phyloP scores from a whole-genome alignment of 2,797 vertebrate species.

The Propithecus perrieri region DNA sequence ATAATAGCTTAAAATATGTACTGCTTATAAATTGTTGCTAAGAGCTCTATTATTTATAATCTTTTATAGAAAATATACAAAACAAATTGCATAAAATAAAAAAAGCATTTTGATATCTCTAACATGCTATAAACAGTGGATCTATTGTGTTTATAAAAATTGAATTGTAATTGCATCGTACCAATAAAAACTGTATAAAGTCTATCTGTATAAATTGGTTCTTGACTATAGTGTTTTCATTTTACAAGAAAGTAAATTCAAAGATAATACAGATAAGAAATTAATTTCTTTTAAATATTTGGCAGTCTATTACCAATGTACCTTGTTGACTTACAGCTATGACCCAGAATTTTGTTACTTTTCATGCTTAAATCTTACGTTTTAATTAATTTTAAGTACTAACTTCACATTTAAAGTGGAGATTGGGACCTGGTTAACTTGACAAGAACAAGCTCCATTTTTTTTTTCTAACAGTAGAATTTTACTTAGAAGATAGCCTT shows the following conservation, averaged over 20 bases:
- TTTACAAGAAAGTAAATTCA: constrained; percentile 60
- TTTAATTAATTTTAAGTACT: constrained; percentile 86
- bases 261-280: neutral
- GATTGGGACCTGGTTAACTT: constrained; percentile 60
- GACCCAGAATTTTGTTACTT: constrained; percentile 89
- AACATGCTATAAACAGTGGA: neutral
- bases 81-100: neutral
- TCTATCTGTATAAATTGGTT: constrained; percentile 44
- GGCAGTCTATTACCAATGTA: constrained; percentile 86
- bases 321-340: constrained; percentile 86
- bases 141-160: constrained; percentile 9
- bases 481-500: constrained; percentile 42
- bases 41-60: neutral
- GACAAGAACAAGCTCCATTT: neutral
- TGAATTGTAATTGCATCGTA: neutral
- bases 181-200: constrained; percentile 15
- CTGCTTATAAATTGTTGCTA: neutral
- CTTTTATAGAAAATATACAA: constrained; percentile 34
- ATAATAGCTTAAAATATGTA: neutral
- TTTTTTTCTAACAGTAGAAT: neutral
- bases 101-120: neutral
- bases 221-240: constrained; percentile 14
- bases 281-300: constrained; percentile 66
- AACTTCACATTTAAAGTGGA: constrained; percentile 88
- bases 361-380: constrained; percentile 89